phyloP scores from a whole-genome alignment of 2,888 invertebrate genomes.

The Dastarcus helophoroides region DNA sequence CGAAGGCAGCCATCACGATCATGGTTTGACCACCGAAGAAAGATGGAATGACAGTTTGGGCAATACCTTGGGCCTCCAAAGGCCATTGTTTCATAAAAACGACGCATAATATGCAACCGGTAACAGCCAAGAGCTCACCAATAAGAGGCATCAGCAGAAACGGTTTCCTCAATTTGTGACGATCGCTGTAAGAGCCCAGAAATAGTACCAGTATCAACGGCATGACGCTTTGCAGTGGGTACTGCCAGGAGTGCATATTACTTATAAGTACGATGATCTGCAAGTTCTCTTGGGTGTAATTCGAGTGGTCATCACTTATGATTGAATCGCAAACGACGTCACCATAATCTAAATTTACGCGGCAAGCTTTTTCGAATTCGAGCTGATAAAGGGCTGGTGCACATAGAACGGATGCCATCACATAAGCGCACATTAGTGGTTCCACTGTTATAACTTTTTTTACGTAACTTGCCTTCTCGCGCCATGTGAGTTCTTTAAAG shows the following conservation, averaged over 20 bases:
- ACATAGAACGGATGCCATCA: conserved; percentile 21
- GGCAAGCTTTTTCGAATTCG: conserved; percentile 44
- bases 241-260: conserved; percentile 33
- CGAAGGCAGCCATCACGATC: conserved; percentile 32
- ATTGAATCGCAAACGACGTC: conserved; percentile 41
- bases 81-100: conserved; percentile 46
- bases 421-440: conserved; percentile 23
- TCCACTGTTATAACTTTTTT: conserved; percentile 25
- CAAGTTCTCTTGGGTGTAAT: conserved; percentile 33
- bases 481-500: conserved; percentile 5
- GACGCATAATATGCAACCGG: conserved; percentile 42
- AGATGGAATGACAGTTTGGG: conserved; percentile 44
- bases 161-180: conserved; percentile 33
- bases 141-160: conserved; percentile 32
- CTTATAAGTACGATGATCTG: conserved; percentile 39
- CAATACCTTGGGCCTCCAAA: conserved; percentile 40
- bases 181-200: conserved; percentile 34
- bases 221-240: conserved; percentile 26
- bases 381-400: conserved; percentile 39
- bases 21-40: conserved; percentile 46
- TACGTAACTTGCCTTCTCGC: conserved; percentile 8
- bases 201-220: conserved; percentile 32
- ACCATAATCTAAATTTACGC: conserved; percentile 39
- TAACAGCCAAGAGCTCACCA: conserved; percentile 36
- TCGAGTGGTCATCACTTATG: conserved; percentile 24